These are phyloP conservation scores for Drosophila birchii DNA, from an alignment of 2,888 invertebrate genomes.

Conservation along the genomic window DNA sequence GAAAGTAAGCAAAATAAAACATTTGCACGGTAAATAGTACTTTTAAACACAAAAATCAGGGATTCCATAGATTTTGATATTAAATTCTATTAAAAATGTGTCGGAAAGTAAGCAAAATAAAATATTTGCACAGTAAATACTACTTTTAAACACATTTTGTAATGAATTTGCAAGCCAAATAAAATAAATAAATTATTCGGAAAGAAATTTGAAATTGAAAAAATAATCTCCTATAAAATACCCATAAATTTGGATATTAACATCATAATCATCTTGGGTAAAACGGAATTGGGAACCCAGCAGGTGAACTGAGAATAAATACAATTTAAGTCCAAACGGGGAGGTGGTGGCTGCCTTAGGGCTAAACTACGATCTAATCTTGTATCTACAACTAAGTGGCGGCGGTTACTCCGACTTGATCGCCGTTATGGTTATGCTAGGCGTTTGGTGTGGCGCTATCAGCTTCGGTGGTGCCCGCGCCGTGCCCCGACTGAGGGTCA, in stretches of 20 bases:
- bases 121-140: not conserved
- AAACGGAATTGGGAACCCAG: constrained; percentile 3
- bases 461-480: constrained; percentile 82
- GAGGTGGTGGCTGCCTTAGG: constrained; percentile 12
- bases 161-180: not conserved
- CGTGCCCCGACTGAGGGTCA: constrained; percentile 65
- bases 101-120: not conserved
- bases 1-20: not conserved
- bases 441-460: constrained; percentile 84
- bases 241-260: not conserved
- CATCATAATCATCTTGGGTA: not conserved
- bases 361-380: constrained; percentile 35
- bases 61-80: too few species aligned
- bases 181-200: not conserved
- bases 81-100: not conserved
- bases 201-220: not conserved
- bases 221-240: too few species aligned
- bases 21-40: not conserved
- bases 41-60: not conserved
- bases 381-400: constrained; percentile 64
- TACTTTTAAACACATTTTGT: not conserved
- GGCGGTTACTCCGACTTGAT: constrained; percentile 82
- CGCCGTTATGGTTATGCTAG: constrained; percentile 83
- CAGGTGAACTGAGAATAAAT: constrained; percentile 2
- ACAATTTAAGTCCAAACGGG: not conserved